Evolutionary conservation across 2,888 invertebrate genomes (phyloP), one percentile per base, ranked within the genome.

Genomic region (Oegoconia quadripuncta): DNA sequence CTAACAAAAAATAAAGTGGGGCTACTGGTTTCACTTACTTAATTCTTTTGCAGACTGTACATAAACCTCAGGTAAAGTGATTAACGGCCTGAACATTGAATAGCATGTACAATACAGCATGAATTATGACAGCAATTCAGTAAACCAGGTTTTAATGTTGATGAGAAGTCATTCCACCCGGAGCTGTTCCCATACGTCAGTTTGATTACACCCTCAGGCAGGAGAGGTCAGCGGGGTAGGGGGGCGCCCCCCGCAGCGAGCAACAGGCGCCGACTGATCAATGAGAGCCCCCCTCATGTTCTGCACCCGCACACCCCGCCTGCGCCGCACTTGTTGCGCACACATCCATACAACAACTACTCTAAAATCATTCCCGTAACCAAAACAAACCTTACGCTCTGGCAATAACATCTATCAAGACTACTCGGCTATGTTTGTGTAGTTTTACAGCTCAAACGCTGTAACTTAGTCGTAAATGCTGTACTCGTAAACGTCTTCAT

Each of bases 311-410:
- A 55, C 59, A 41, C n/a, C 41, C 56, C 58, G 64, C 64, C 76
- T 80, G 81, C 82, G 79, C 79, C 76, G 71, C 80, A 83, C 83
- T 83, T 83, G 83, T 83, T 84, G 83, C 82, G 83, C 83, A 76
- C 69, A 67, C 64, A 49, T 55, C 61, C 57, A 57, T 59, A 59
- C 56, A 50, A 12, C 22, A 8, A 2, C 2, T 3, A 13, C 34
- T 15, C 5, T 5, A 18, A 18, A 3, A 5, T 3, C 18, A 7
- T 4, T 16, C 3, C 23, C 30, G 11, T 22, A 18, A 27, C 17
- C 15, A 20, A 22, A 37, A 28, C 20, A 34, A 33, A 26, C 15
- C 15, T 28, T 28, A 14, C 5, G 7, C 14, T 8, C 3, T 5
- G 7, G 14, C 5, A 25, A 28, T 13, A 28, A 29, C n/a, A 16